Conservation (phyloP, 2,888 invertebrate genomes). For the Uloborus plumipes region DNA sequence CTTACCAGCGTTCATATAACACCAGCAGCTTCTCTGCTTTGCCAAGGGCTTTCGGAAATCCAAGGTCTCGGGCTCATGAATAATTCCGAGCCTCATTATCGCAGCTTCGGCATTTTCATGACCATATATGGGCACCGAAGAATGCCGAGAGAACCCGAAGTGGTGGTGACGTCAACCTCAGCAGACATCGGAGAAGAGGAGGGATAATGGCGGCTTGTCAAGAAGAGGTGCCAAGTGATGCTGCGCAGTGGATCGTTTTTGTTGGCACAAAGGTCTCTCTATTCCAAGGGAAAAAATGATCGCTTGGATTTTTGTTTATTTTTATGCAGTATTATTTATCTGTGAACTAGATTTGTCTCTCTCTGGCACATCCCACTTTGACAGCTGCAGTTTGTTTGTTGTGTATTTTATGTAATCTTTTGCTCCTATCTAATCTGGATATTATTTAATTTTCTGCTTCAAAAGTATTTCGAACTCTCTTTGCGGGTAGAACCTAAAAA, state of each 20-base stretch:
- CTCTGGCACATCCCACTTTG: too few relatives aligned
- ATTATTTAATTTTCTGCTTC: too few relatives aligned
- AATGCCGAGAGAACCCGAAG: constrained; percentile 57
- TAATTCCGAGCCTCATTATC: constrained; percentile 53
- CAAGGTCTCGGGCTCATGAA: constrained; percentile 59
- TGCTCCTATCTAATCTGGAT: too few relatives aligned
- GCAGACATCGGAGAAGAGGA: constrained; percentile 48
- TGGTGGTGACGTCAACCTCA: constrained; percentile 46
- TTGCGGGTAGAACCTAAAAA: too few relatives aligned
- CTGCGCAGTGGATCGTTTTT: constrained; percentile 37
- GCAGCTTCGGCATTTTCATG: constrained; percentile 53
- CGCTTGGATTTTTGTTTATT: too few relatives aligned
- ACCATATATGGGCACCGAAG: constrained; percentile 63
- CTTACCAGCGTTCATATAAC: constrained; percentile 41
- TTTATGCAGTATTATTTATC: too few relatives aligned
- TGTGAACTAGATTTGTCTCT: too few relatives aligned
- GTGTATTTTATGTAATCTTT: too few relatives aligned
- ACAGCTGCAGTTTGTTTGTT: too few relatives aligned
- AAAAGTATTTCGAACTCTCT: too few relatives aligned
- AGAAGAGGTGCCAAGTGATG: constrained; percentile 42
- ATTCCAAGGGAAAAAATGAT: too few relatives aligned
- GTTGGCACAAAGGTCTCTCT: constrained; percentile 26
- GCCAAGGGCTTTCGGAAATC: constrained; percentile 51
- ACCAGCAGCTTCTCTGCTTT: constrained; percentile 29
- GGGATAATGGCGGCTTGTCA: constrained; percentile 51